Evolutionary conservation across 2,113 vertebrate species (phyloP).

Genomic region (Nesospiza acunhae): DNA sequence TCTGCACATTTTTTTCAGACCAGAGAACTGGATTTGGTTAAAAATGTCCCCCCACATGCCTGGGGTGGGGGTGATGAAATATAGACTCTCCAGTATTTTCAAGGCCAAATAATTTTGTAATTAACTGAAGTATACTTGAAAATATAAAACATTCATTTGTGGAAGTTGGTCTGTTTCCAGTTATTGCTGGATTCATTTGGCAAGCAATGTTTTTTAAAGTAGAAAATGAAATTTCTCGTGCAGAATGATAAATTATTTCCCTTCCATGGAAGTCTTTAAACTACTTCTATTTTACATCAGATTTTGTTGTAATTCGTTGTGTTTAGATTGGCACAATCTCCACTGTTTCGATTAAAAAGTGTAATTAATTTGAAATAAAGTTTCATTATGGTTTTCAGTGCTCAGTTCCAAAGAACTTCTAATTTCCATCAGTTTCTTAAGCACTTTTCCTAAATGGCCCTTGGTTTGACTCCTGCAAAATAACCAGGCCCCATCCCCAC

Average conservation of each 20-base stretch:
- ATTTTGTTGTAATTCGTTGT: background rate
- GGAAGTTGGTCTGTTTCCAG: constrained; percentile 33
- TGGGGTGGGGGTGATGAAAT: background rate
- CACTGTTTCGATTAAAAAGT: background rate
- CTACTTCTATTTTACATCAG: background rate
- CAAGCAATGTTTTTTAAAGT: background rate
- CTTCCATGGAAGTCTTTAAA: background rate
- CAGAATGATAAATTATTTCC: background rate
- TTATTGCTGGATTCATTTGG: constrained; percentile 37
- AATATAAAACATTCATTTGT: constrained; percentile 60
- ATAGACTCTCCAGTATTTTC: constrained; percentile 41
- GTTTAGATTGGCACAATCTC: background rate
- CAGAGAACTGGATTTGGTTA: background rate
- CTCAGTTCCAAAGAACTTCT: background rate
- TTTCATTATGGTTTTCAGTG: constrained; percentile 4
- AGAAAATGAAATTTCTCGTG: constrained; percentile 26
- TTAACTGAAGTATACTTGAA: constrained; percentile 64
- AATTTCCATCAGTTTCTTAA: background rate
- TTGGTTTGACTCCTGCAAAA: background rate
- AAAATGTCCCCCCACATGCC: background rate
- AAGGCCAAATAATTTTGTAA: constrained; percentile 71
- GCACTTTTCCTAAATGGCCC: background rate
- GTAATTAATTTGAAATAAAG: constrained; percentile 37
- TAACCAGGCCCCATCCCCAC: background rate
- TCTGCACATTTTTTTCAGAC: background rate